A percentile compares a stretch with the other conserved stretches of the same genome.
phyloP scores from a whole-genome alignment of 2,113 vertebrate genomes.

The Pholis gunnellus region DNA sequence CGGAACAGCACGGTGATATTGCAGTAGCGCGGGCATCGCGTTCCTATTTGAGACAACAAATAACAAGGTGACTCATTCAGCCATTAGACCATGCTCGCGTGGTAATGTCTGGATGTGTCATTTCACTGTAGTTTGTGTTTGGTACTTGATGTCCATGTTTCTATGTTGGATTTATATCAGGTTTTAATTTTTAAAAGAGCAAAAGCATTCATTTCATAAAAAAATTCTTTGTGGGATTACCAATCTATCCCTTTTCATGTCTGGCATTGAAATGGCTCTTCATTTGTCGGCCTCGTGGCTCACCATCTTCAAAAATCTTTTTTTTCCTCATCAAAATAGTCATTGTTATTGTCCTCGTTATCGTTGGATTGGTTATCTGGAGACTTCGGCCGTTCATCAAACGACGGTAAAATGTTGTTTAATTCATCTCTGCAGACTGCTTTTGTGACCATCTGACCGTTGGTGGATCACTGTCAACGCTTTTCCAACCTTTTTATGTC shows the following conservation, averaged over 20 bases:
- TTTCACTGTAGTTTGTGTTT: not conserved
- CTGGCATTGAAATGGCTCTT: no score
- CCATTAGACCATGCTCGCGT: not conserved
- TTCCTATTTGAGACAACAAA: not conserved
- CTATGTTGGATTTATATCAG: not conserved
- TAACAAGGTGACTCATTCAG: not conserved
- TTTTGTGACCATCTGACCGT: no score
- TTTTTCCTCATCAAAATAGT: conserved; percentile 16
- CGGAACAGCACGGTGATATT: not conserved
- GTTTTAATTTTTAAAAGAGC: not conserved
- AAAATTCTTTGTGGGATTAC: not conserved
- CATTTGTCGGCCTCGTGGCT: not conserved
- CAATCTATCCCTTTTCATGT: not conserved
- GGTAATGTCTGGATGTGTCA: not conserved
- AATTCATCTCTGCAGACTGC: conserved; percentile 5
- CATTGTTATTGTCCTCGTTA: accelerated
- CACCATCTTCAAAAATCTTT: conserved; percentile 1
- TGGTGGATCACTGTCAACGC: not conserved
- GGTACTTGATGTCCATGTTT: not conserved
- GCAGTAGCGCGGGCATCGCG: not conserved
- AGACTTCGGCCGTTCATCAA: not conserved
- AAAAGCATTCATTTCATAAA: not conserved
- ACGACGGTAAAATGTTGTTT: conserved; percentile 52
- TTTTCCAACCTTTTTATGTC: not conserved
- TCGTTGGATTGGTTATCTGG: not conserved